These are phyloP conservation scores for Drosophila willistoni DNA, from an alignment of 1,140 invertebrate genomes.

Conservation along the genomic window DNA sequence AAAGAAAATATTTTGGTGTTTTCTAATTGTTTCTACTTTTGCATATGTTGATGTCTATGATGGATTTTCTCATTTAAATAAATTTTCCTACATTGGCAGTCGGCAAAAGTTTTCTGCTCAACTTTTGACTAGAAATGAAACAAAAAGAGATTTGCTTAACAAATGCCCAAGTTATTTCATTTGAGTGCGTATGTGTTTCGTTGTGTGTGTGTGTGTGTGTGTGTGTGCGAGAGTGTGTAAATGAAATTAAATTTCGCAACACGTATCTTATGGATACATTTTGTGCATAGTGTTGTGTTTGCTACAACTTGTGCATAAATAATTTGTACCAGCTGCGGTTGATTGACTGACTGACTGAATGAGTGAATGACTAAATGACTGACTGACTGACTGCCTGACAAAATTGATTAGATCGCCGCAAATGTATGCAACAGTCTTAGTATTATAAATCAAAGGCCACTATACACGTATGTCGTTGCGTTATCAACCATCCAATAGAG, in stretches of 20 bases:
- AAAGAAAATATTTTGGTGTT: slow-evolving; percentile 5
- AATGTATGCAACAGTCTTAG: slow-evolving; percentile 13
- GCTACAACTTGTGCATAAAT: slow-evolving; percentile 66
- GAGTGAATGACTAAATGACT: not conserved
- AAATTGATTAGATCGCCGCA: slow-evolving; percentile 35
- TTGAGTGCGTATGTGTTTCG: slow-evolving; percentile 13
- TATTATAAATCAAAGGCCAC: slow-evolving; percentile 27
- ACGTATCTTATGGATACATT: slow-evolving; percentile 58
- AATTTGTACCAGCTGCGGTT: slow-evolving; percentile 54
- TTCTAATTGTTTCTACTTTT: slow-evolving; percentile 5
- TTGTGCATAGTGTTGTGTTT: slow-evolving; percentile 20
- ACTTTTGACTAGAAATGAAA: slow-evolving; percentile 7
- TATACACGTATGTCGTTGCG: slow-evolving; percentile 8
- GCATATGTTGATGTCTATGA: not conserved
- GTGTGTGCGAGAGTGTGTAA: slow-evolving; percentile 13
- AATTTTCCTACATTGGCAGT: not conserved
- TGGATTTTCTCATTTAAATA: slow-evolving; percentile 3
- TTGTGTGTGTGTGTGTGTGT: slow-evolving; percentile 5
- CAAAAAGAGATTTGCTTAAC: slow-evolving; percentile 7
- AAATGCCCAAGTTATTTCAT: slow-evolving; percentile 18
- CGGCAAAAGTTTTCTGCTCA: not conserved
- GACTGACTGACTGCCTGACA: slow-evolving; percentile 21
- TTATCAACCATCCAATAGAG: not conserved
- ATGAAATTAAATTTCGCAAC: slow-evolving; percentile 48
- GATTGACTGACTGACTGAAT: slow-evolving; percentile 49